Evolutionary conservation across 2,888 invertebrate species (phyloP).

Genomic region (Melikaiella ostensackeni): DNA sequence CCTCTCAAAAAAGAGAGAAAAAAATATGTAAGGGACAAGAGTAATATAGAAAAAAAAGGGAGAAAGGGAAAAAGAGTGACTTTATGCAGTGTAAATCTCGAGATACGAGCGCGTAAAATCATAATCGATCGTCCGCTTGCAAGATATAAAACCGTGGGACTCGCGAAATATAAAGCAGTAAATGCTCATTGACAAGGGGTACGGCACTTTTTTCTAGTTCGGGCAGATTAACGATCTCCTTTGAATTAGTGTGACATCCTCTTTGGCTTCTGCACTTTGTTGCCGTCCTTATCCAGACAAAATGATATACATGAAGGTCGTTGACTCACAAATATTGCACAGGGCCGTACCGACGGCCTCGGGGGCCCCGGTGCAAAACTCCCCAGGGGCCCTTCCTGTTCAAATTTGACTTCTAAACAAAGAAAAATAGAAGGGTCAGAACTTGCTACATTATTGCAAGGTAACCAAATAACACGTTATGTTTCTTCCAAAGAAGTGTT

Average conservation of each 20-base stretch:
- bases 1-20: conserved; percentile 4
- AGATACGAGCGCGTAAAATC: conserved; percentile 20
- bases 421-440: too few relatives aligned
- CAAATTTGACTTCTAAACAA: too few relatives aligned
- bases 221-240: conserved; percentile 8
- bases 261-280: neutral
- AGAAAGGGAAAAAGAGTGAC: neutral
- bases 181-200: conserved; percentile 2
- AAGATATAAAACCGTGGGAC: neutral
- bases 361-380: too few relatives aligned
- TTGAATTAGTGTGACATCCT: neutral
- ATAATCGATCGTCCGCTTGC: neutral
- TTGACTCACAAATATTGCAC: neutral
- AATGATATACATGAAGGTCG: neutral
- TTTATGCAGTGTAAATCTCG: conserved; percentile 25
- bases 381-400: too few relatives aligned
- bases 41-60: neutral
- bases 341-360: too few relatives aligned
- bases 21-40: neutral
- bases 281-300: neutral
- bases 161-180: neutral
- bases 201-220: neutral
- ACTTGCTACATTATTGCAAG: too few relatives aligned
- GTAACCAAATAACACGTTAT: too few relatives aligned
- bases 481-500: too few relatives aligned